Base-by-base conservation (phyloP, 1,140 invertebrate species). In the Oncopeltus fasciatus region DNA sequence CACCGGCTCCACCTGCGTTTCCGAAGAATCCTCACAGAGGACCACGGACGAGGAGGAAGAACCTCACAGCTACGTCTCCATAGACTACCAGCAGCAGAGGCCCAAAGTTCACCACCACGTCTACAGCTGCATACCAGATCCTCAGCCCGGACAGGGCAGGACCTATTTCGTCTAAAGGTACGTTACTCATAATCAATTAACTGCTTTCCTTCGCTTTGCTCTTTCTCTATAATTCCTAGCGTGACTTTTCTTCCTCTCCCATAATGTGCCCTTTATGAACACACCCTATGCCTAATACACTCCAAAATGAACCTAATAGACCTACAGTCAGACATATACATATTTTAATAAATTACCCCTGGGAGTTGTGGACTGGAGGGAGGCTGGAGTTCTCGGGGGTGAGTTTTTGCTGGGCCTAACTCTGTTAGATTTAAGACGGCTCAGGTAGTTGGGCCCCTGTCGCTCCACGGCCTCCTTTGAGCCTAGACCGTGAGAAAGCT, bases 1-100 rank as follows among this genome's bases (percentile, higher is more conserved):
- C 0, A 81, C 80, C 1, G 80, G 81, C 20, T 82, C 80, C 31
- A 81, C 81, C 46, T 82, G 81, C 70, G 79, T 82, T 29, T 81
- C 80, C 56, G 81, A 80, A 31, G 79, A 80, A 60, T 81, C 80
- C 12, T 77, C 77, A 43, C 72, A 80, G 38, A 72, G 73, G 62
- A 80, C 79, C 49, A 79, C 80, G 67, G 78, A 81, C 69, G 79
- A 80, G 68, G 67, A 68, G 28, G 80, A 79, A 66, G 80, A 79
- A 64, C 76, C 77, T 68, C 74, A 81, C 69, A 72, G 65, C 67
- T 72, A 67, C 72, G 67, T 70, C 46, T 67, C 68, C 24, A 70
- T 72, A 12, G 69, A 71, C 63, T 68, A 67, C 47, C 65, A 68
- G 29, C 59, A 72, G 70, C 47, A 70, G 71, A 67, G 74, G 70